Base-by-base conservation (phyloP, 1,140 invertebrate species). In the Tetramorium parvispinum region DNA sequence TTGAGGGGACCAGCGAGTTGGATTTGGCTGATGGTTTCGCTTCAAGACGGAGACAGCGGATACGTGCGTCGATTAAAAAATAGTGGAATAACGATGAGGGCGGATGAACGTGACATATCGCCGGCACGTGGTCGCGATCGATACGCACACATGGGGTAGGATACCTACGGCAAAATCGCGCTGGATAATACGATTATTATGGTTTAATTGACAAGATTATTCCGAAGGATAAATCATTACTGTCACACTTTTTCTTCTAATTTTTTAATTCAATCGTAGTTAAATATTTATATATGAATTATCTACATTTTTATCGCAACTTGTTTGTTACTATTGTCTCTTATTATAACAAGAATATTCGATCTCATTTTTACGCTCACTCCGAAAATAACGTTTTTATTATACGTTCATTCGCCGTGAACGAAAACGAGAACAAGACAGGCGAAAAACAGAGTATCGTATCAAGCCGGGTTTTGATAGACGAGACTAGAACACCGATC, bases 1-100 rank as follows among this genome's bases (percentile, higher is more conserved):
- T 91, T 91, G 88, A 79, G 85, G 78, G 87, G 90, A 79, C 85
- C 65, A 57, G 37, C 85, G 79, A 86, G 77, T 87, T 71, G 3
- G 13, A 51, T 16, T 40, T 11, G 65, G 18, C 21, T 24, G 66
- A n/a, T 21, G 40, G 65, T 57, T 82, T 73, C 40, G 66, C 37
- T 59, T 61, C 53, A 71, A 73, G 68, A 82, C 77, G 46, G 37
- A 70, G 78, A 81, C 53, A 43, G 40, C 21, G 40, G 24, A 68
- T 66, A 63, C 85, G 59, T 53, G 86, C 68, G 70, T 55, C 81
- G 46, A 66, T 83, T 87, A 85, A 75, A 75, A 87, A 73, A 21
- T 73, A 75, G 81, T 61, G 49, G 81, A 87, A 87, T 85, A 87
- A 73, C 66, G 55, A 71, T 24, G 66, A 85, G 79, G 16, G 46